Evolutionary conservation across 2,888 invertebrate species (phyloP).

Genomic region (Oscheius onirici): DNA sequence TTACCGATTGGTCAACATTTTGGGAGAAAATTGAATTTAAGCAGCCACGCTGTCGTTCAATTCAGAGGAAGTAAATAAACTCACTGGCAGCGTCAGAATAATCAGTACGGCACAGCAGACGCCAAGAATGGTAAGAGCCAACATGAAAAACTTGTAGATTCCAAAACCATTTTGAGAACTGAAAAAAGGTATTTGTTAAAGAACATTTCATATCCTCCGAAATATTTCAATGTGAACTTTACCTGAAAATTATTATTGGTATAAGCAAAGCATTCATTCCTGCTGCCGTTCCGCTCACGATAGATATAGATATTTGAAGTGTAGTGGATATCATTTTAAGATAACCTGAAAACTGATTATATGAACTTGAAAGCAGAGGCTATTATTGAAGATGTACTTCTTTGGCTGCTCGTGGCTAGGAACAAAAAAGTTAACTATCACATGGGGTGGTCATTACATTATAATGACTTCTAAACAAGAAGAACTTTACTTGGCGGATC

Average conservation of each 20-base stretch:
- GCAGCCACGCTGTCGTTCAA: background rate
- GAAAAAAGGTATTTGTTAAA: background rate
- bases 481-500: too few relatives aligned
- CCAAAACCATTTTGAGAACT: background rate
- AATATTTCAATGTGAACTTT: background rate
- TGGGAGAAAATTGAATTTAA: background rate
- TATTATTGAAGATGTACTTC: too few relatives aligned
- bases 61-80: background rate
- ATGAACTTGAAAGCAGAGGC: too few relatives aligned
- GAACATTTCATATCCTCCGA: background rate
- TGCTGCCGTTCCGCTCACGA: background rate
- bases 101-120: background rate
- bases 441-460: too few relatives aligned
- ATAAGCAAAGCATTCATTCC: background rate
- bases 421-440: too few relatives aligned
- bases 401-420: too few relatives aligned
- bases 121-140: background rate
- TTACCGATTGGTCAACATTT: too few relatives aligned
- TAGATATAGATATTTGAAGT: background rate
- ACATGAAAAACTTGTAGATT: slow-evolving; percentile 4
- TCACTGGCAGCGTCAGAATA: background rate
- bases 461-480: too few relatives aligned
- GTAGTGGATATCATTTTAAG: background rate
- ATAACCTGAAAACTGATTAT: background rate
- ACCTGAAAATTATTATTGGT: slow-evolving; percentile 1